Conservation (phyloP, 2,888 invertebrate genomes). For the Andrena camellia region DNA sequence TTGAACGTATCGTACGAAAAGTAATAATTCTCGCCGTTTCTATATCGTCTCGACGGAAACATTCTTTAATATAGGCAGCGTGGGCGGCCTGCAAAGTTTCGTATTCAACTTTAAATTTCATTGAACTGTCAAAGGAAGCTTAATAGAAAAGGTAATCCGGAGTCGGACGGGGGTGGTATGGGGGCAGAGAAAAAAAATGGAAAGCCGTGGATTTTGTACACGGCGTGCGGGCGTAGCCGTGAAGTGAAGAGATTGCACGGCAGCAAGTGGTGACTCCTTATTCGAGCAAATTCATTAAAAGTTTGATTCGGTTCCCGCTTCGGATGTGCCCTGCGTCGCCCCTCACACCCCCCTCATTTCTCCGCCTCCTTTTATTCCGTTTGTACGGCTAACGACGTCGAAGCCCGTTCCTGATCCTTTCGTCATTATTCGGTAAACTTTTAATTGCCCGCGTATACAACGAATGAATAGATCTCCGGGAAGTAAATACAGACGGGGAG, state of each 20-base stretch:
- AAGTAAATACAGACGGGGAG: slow-evolving; percentile 23
- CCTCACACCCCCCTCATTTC: background rate
- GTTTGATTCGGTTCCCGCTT: slow-evolving; percentile 57
- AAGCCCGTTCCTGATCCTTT: slow-evolving; percentile 45
- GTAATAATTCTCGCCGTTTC: slow-evolving; percentile 18
- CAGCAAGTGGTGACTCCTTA: slow-evolving; percentile 47
- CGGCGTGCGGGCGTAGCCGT: slow-evolving; percentile 16
- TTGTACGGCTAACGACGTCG: slow-evolving; percentile 54
- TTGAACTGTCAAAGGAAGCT: slow-evolving; percentile 28
- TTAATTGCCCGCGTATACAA: slow-evolving; percentile 67
- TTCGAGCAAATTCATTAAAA: slow-evolving; percentile 72
- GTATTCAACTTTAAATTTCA: slow-evolving; percentile 32
- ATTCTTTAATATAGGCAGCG: slow-evolving; percentile 14
- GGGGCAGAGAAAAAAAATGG: background rate
- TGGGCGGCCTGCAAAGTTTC: slow-evolving; percentile 29
- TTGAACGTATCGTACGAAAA: slow-evolving; percentile 1
- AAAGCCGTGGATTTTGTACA: slow-evolving; percentile 48
- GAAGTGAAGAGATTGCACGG: slow-evolving; percentile 45
- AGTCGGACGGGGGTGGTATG: background rate
- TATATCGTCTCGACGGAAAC: slow-evolving; percentile 17
- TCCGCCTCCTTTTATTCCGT: slow-evolving; percentile 52
- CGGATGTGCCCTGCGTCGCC: slow-evolving; percentile 41
- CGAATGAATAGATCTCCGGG: slow-evolving; percentile 13
- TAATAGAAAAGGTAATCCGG: slow-evolving; percentile 42
- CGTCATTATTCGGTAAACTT: slow-evolving; percentile 66